Evolutionary conservation across 2,888 invertebrate species (phyloP), one percentile per base, ranked within the genome.

Genomic region (Ashinkailepas kermadecensis): DNA sequence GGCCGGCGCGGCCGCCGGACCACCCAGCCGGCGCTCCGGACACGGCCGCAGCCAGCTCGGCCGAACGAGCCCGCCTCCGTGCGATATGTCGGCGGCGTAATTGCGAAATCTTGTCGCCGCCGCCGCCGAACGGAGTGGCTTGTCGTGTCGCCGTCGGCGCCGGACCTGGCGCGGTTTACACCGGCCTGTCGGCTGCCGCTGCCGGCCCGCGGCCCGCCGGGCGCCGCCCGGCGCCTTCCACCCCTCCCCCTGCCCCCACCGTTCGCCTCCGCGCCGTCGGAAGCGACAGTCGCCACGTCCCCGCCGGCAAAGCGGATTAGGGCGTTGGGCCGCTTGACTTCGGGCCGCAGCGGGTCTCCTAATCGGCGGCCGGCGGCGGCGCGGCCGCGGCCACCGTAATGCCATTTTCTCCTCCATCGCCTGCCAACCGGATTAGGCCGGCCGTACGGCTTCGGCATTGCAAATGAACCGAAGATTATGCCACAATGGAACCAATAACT

Each of bases 401-500:
- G 79, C 79, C 59, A 79, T 79, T 79, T 79, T 79, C 79, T 25
- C 58, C 58, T 58, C 79, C 58, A 79, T 59, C 79, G 59, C 79
- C 79, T 79, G 1, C 23, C 12, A 11, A 79, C 79, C 13, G 58
- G 79, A 79, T 79, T 79, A 79, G 21, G n/a, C 58, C 25, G 8
- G 58, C 23, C 13, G 74, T 79, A 79, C 79, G 79, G 79, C 79
- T 79, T 79, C 79, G 58, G 79, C 79, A 79, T 79, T 79, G 79
- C 79, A 79, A 79, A 79, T 79, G 79, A 79, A 74, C 56, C 74
- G 54, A 54, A 70, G 74, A 74, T 74, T 74, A 74, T 74, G 74
- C 74, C 74, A 74, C 74, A 74, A 56, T 74, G 56, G 54, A 54
- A 74, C 74, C 74, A 74, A 74, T 74, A 74, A 74, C 54, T 74